phyloP scores from a whole-genome alignment of 2,113 vertebrate genomes.

The Hiodon tergisus region DNA sequence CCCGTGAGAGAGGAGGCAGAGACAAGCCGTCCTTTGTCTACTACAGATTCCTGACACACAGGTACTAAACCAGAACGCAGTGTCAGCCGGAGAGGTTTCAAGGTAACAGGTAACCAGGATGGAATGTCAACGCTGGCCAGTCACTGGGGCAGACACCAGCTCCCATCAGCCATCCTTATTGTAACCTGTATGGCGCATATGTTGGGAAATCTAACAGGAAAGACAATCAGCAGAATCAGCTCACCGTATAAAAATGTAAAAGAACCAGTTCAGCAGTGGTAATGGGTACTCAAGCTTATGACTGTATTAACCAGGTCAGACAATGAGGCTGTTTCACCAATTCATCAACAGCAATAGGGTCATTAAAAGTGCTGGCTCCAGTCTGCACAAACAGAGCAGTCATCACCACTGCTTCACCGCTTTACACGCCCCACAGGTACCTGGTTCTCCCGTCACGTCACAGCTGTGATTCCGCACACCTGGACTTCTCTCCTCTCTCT shows the following conservation, averaged over 20 bases:
- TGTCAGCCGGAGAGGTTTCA: neutral
- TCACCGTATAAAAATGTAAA: neutral
- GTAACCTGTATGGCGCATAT: neutral
- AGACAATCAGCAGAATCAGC: neutral
- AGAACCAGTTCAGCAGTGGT: neutral
- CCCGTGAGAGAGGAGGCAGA: constrained; percentile 1
- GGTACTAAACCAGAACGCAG: neutral
- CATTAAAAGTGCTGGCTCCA: no score
- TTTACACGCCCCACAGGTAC: no score
- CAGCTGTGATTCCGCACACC: no score
- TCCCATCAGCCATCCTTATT: neutral
- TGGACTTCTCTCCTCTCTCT: no score
- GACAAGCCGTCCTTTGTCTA: constrained; percentile 28
- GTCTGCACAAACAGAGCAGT: no score
- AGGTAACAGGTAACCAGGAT: neutral
- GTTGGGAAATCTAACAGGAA: neutral
- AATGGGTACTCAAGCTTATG: neutral
- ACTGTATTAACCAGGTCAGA: neutral
- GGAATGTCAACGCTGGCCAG: constrained; percentile 8
- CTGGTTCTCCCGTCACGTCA: no score
- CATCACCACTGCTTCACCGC: no score
- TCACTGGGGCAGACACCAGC: neutral
- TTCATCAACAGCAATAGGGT: neutral
- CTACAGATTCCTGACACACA: neutral
- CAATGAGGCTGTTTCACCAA: neutral